phyloP scores from a whole-genome alignment of 2,888 invertebrate species.

The Ptycholaimellus sp. region DNA sequence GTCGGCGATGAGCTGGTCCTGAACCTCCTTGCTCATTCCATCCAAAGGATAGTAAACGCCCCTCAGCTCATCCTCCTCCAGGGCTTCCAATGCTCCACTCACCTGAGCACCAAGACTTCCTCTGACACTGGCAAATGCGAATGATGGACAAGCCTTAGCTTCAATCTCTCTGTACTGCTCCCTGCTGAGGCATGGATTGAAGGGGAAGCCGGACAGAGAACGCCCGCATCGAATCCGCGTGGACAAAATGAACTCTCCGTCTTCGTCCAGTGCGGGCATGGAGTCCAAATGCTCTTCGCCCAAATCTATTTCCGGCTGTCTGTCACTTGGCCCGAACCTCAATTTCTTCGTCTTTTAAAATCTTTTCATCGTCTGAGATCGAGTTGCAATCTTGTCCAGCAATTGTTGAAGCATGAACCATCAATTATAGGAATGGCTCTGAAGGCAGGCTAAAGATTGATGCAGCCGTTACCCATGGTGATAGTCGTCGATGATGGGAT shows the following conservation, averaged over 20 bases:
- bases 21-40: conserved; percentile 57
- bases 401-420: too few relatives aligned
- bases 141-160: too few relatives aligned
- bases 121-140: too few relatives aligned
- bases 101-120: conserved; percentile 15
- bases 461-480: too few relatives aligned
- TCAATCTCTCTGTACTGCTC: conserved; percentile 86
- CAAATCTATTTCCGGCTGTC: conserved; percentile 72
- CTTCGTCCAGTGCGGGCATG: conserved; percentile 69
- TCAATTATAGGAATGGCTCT: too few relatives aligned
- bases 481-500: conserved; percentile 85
- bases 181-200: conserved; percentile 88
- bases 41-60: conserved; percentile 27
- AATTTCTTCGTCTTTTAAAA: conserved; percentile 49
- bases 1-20: conserved; percentile 85
- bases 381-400: too few relatives aligned
- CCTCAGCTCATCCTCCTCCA: conserved; percentile 11
- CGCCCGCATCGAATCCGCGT: conserved; percentile 85
- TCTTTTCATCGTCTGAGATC: too few relatives aligned
- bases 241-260: conserved; percentile 48
- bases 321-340: conserved; percentile 58
- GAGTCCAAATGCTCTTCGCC: conserved; percentile 52
- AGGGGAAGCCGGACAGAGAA: conserved; percentile 42
- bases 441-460: too few relatives aligned
- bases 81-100: background rate